A percentile compares a stretch with the other conserved stretches of the same genome.
phyloP scores from a whole-genome alignment of 2,888 invertebrate genomes.

The Meliscaeva auricollis region DNA sequence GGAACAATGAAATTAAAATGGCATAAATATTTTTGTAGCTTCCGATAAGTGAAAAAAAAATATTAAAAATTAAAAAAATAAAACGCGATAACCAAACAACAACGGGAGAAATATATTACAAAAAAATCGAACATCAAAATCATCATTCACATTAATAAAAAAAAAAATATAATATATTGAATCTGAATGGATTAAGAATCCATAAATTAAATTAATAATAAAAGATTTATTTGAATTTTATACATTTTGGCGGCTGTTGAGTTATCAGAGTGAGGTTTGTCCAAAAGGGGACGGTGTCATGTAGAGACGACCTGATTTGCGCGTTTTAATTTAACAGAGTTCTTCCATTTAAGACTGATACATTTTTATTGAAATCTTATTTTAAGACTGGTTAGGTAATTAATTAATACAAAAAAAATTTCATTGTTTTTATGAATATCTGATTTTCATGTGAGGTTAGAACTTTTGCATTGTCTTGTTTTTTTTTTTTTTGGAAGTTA shows the following conservation, averaged over 20 bases:
- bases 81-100: slow-evolving; percentile 10
- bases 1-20: slow-evolving; percentile 19
- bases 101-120: neutral
- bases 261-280: neutral
- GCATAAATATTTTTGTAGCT: slow-evolving; percentile 20
- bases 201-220: slow-evolving; percentile 71
- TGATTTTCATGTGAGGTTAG: too few species aligned
- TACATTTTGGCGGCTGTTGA: slow-evolving; percentile 20
- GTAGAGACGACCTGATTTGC: neutral
- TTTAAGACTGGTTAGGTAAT: too few species aligned
- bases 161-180: neutral
- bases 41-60: slow-evolving; percentile 6
- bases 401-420: too few species aligned
- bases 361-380: neutral
- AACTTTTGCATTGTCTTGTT: too few species aligned
- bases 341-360: neutral
- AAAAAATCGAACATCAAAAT: neutral
- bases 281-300: neutral
- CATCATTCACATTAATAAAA: neutral
- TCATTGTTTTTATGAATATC: too few species aligned
- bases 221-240: slow-evolving; percentile 58
- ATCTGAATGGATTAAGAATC: slow-evolving; percentile 61
- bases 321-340: neutral
- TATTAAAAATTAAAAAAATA: neutral
- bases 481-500: too few species aligned